A percentile compares a stretch with the other conserved stretches of the same genome.
These are phyloP conservation scores for Camponotus fellah DNA, from an alignment of 2,888 invertebrate species.

Conservation along the genomic window DNA sequence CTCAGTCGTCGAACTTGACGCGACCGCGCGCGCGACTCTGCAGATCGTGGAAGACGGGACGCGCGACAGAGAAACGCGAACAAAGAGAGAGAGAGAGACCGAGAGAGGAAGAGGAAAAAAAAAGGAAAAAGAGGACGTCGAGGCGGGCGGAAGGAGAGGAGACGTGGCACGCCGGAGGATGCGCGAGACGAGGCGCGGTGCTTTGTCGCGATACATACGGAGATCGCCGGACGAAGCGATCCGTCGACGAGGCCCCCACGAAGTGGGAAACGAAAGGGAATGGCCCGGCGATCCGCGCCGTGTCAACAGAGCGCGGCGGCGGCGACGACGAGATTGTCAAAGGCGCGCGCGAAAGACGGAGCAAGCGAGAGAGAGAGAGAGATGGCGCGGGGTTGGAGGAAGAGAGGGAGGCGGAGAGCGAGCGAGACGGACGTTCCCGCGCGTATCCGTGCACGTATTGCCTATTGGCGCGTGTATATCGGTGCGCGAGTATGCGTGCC, in stretches of 20 bases:
- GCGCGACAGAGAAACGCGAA: not conserved
- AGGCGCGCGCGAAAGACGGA: constrained; percentile 54
- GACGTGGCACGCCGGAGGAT: constrained; percentile 77
- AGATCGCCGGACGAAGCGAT: constrained; percentile 44
- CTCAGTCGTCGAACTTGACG: constrained; percentile 4
- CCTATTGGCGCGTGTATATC: not conserved
- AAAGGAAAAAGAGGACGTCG: constrained; percentile 37
- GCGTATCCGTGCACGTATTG: not conserved
- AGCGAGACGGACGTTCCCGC: not conserved
- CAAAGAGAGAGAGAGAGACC: constrained; percentile 6
- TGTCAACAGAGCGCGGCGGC: constrained; percentile 70
- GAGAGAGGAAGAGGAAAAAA: constrained; percentile 45
- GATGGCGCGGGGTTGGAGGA: not conserved
- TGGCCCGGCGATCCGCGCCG: constrained; percentile 60
- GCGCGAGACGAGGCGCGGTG: constrained; percentile 72
- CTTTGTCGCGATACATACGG: constrained; percentile 62
- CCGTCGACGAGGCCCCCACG: constrained; percentile 39
- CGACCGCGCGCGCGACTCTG: constrained; percentile 1
- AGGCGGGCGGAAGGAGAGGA: constrained; percentile 63
- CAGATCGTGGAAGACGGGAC: not conserved
- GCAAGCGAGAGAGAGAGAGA: not conserved
- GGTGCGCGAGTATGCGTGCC: constrained; percentile 20
- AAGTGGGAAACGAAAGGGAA: constrained; percentile 73
- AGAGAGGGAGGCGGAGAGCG: not conserved
- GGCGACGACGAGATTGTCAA: constrained; percentile 70